Conservation (phyloP, 2,113 vertebrate genomes). For the Forbesichthys papilliferus region DNA sequence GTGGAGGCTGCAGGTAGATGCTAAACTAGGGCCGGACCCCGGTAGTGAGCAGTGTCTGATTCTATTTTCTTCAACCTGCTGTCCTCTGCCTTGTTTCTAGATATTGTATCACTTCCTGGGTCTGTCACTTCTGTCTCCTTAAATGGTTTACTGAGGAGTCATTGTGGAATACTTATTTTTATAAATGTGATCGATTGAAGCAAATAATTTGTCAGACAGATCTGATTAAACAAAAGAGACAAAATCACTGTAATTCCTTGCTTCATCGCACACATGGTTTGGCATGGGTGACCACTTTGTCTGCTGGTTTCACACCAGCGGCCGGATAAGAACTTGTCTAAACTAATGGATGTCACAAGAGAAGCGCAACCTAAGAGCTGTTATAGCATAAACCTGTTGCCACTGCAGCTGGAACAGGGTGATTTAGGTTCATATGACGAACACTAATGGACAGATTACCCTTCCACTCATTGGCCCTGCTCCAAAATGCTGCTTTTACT, state of each 20-base stretch:
- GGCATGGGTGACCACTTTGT: conserved; percentile 20
- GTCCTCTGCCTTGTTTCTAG: conserved; percentile 35
- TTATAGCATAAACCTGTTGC: conserved; percentile 71
- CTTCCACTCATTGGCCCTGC: conserved; percentile 22
- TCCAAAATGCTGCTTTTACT: conserved; percentile 33
- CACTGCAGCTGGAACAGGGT: conserved; percentile 49
- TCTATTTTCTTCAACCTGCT: conserved; percentile 64
- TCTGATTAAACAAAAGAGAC: no score
- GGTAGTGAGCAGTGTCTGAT: conserved; percentile 71
- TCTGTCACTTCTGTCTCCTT: neutral
- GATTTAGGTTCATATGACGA: conserved; percentile 60
- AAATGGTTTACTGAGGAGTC: neutral
- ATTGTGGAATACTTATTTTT: no score
- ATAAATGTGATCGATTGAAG: no score
- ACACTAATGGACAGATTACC: conserved; percentile 53
- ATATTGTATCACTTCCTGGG: conserved; percentile 13
- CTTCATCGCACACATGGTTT: conserved; percentile 11
- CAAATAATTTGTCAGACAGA: no score
- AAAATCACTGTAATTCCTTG: no score
- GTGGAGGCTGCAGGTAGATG: conserved; percentile 72
- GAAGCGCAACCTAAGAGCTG: conserved; percentile 38
- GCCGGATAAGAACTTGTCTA: conserved; percentile 11
- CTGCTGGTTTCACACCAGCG: conserved; percentile 21
- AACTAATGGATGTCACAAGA: conserved; percentile 27
- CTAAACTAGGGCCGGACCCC: conserved; percentile 66